Percentiles rank a stretch among this genome's conserved stretches.
Evolutionary conservation across 1,140 invertebrate species (phyloP).

Genomic region (Lerema accius): DNA sequence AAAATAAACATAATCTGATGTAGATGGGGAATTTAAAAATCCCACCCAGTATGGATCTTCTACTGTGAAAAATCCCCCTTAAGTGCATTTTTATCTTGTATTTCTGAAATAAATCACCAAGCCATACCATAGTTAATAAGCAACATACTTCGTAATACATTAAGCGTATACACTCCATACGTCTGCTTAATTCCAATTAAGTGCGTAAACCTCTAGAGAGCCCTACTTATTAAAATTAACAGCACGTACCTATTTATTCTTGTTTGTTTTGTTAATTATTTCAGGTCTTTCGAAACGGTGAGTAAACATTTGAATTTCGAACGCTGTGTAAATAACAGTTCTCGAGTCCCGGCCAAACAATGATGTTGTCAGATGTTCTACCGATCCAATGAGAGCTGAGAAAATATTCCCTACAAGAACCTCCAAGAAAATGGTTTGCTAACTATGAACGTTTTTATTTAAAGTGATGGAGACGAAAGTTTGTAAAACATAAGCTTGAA

Average conservation of each 20-base stretch:
- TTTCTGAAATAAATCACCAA: too few relatives aligned
- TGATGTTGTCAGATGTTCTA: neutral
- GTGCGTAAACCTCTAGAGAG: neutral
- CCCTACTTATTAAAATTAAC: neutral
- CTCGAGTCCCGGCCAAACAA: constrained; percentile 7
- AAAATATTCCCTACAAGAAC: neutral
- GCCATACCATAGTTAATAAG: too few relatives aligned
- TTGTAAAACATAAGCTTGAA: too few relatives aligned
- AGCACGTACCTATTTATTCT: neutral
- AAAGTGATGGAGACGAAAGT: too few relatives aligned
- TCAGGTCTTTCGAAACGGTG: neutral
- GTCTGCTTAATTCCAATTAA: constrained; percentile 3
- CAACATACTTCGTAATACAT: too few relatives aligned
- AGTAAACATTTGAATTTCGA: constrained; percentile 10
- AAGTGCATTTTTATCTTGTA: too few relatives aligned
- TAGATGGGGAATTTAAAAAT: too few relatives aligned
- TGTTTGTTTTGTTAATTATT: constrained; percentile 2
- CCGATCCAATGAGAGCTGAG: neutral
- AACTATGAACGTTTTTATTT: too few relatives aligned
- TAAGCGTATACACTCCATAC: neutral
- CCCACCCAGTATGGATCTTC: too few relatives aligned
- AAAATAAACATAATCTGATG: too few relatives aligned
- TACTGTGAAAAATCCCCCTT: too few relatives aligned
- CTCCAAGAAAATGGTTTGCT: neutral
- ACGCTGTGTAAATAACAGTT: constrained; percentile 13